Conservation (phyloP, 2,797 vertebrate species). For the Tragopan temminckii region DNA sequence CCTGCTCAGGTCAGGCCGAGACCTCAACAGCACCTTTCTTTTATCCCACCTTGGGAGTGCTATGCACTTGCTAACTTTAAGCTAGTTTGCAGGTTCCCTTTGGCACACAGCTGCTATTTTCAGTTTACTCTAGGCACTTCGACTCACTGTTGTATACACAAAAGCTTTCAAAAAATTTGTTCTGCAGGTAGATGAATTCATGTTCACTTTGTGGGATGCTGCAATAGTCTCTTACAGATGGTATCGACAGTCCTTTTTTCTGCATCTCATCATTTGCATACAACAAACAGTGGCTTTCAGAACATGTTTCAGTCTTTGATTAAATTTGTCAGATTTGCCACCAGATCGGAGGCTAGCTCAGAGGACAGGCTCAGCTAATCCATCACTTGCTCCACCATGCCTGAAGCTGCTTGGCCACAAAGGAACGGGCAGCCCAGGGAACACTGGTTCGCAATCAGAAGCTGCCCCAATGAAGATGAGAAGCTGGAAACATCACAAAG, state of each 20-base stretch:
- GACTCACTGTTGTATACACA: neutral
- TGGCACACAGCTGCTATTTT: neutral
- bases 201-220: neutral
- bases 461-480: neutral
- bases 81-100: neutral
- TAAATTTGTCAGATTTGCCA: neutral
- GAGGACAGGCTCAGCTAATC: neutral
- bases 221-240: neutral
- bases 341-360: neutral
- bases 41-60: accelerated
- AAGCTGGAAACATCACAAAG: neutral
- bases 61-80: neutral
- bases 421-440: neutral
- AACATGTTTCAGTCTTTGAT: neutral
- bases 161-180: neutral
- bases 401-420: neutral
- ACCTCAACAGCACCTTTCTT: accelerated
- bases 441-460: neutral
- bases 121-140: neutral
- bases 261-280: neutral
- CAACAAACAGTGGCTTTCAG: neutral
- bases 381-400: neutral
- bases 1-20: accelerated
- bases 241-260: neutral
- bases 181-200: neutral